These are phyloP conservation scores for Microctenopoma stevenorrisi DNA, from an alignment of 2,797 vertebrate species.

Conservation along the genomic window DNA sequence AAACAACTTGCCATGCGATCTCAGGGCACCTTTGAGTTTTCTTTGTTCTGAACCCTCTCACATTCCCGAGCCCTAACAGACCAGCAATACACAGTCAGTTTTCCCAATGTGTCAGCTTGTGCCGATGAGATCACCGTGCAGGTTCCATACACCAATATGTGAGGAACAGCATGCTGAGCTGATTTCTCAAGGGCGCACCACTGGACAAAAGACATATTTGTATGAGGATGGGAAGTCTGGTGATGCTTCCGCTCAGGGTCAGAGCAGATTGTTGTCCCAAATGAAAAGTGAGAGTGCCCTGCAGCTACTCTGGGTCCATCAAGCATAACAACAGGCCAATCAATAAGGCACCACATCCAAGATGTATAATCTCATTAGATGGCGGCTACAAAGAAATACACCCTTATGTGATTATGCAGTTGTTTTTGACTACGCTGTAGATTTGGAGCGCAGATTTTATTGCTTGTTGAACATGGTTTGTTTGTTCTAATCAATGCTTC, in stretches of 20 bases:
- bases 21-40: constrained; percentile 37
- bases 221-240: constrained; percentile 27
- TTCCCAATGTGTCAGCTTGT: constrained; percentile 16
- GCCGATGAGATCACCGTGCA: constrained; percentile 41
- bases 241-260: constrained; percentile 51
- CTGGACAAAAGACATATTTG: constrained; percentile 40
- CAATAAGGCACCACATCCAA: constrained; percentile 66
- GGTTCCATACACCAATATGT: constrained; percentile 41
- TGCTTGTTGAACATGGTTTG: constrained; percentile 54
- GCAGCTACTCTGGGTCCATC: constrained; percentile 52
- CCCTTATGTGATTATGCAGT: constrained; percentile 51
- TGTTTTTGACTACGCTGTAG: constrained; percentile 41
- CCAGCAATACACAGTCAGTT: constrained; percentile 21
- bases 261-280: constrained; percentile 50
- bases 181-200: constrained; percentile 37
- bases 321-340: constrained; percentile 63
- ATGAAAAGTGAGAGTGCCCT: constrained; percentile 50
- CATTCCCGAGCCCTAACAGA: constrained; percentile 19
- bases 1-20: constrained; percentile 25
- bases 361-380: constrained; percentile 73
- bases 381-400: constrained; percentile 57
- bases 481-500: constrained; percentile 33
- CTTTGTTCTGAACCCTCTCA: constrained; percentile 28
- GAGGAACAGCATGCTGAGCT: constrained; percentile 33
- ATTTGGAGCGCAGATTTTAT: constrained; percentile 51